phyloP scores from a whole-genome alignment of 2,113 vertebrate genomes.

The Amblyornis subalaris region DNA sequence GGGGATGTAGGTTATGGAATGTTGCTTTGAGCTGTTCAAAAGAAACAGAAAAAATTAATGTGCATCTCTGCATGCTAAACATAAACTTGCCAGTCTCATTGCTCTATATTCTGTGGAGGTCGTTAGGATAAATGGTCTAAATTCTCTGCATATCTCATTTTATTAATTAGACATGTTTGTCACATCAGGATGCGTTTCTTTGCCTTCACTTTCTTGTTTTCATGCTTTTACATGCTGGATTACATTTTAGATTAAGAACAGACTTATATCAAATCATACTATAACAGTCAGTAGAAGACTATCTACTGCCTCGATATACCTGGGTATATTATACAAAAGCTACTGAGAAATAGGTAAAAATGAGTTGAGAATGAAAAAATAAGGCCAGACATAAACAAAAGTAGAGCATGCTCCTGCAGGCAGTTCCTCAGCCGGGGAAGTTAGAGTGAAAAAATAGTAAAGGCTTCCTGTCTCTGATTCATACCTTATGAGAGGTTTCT shows the following conservation, averaged over 20 bases:
- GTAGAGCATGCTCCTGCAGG: background rate
- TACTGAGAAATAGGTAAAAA: slow-evolving; percentile 23
- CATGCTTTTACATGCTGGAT: slow-evolving; percentile 5
- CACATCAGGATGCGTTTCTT: background rate
- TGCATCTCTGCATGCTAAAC: background rate
- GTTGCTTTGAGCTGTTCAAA: background rate
- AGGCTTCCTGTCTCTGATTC: slow-evolving; percentile 48
- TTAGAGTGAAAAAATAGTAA: background rate
- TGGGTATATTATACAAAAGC: slow-evolving; percentile 39
- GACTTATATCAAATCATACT: background rate
- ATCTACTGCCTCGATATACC: background rate
- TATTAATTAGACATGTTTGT: slow-evolving; percentile 31
- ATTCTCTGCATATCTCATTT: slow-evolving; percentile 24
- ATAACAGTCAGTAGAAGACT: background rate
- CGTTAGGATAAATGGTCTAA: background rate
- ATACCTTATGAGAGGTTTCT: slow-evolving; percentile 39
- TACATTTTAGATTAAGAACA: slow-evolving; percentile 38
- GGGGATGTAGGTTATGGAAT: background rate
- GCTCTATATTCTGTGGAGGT: background rate
- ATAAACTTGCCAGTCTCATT: background rate
- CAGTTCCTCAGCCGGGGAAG: background rate
- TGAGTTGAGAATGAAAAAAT: background rate
- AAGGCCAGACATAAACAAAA: slow-evolving; percentile 29
- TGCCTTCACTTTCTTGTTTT: background rate
- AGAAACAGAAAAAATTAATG: background rate